phyloP scores from a whole-genome alignment of 1,140 invertebrate species.

The Arctopsyche grandis region DNA sequence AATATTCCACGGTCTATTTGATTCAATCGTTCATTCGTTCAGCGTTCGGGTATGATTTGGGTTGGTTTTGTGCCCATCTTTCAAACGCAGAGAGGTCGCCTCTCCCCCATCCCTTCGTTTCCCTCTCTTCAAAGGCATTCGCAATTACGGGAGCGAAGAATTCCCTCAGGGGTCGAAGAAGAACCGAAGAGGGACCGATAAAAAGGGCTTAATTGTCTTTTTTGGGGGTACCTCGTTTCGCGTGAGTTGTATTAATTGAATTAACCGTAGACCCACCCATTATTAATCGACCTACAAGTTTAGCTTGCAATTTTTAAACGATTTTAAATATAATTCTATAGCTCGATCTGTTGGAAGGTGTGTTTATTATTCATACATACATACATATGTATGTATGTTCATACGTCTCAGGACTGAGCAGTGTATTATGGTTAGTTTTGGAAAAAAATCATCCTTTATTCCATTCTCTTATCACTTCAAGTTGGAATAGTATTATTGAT shows the following conservation, averaged over 20 bases:
- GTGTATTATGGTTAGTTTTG: no score
- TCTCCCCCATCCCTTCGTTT: no score
- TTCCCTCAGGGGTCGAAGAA: slow-evolving; percentile 23
- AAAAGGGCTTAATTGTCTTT: slow-evolving; percentile 40
- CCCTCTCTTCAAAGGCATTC: slow-evolving; percentile 25
- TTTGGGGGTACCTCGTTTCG: slow-evolving; percentile 20
- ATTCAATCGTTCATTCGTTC: neutral
- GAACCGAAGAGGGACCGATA: slow-evolving; percentile 1
- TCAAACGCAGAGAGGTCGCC: slow-evolving; percentile 32
- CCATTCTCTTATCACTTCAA: no score
- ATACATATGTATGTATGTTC: no score
- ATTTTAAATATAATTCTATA: no score
- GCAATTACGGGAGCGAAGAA: slow-evolving; percentile 28
- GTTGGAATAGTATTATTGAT: no score
- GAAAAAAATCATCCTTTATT: no score
- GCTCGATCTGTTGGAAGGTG: no score
- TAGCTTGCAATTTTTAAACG: neutral
- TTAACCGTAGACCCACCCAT: neutral
- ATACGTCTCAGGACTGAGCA: no score
- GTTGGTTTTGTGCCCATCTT: neutral
- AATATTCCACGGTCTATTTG: slow-evolving; percentile 32
- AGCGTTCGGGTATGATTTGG: neutral
- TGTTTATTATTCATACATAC: no score
- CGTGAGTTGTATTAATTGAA: slow-evolving; percentile 32
- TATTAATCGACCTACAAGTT: neutral